Evolutionary conservation across 2,888 invertebrate genomes (phyloP), one percentile per base, ranked within the genome.

Genomic region (Kryphioiulus occultus): DNA sequence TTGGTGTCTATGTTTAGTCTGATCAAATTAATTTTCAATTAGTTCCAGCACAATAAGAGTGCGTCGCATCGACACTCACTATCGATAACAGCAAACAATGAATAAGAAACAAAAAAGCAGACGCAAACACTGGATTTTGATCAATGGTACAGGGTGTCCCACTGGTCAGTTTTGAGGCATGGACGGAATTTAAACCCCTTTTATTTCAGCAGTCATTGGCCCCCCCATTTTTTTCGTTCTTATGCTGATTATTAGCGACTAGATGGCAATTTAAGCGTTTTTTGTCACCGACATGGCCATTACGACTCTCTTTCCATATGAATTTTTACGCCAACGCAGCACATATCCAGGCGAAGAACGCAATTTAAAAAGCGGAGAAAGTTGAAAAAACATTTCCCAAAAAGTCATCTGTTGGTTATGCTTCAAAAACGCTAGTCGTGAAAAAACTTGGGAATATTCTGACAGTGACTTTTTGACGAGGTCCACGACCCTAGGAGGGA

Each of bases 11-110:
- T 53, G 53, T 53, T 53, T 53, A 53, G 53, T 53, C 53, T 68
- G 68, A 68, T 68, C 68, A 68, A 68, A 68, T 68, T 68, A 68
- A 26, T 26, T 68, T 68, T 68, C 68, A 68, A 68, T 68, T 68
- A 68, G 68, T 68, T 68, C 26, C 68, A 10, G 26, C 10, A 68
- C 68, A 68, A 68, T 68, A 26, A 68, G 4, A 68, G 26, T 68
- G 10, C 22, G 22, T 26, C 19, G 68, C 68, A 68, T 68, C 68
- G 68, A 68, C 68, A 68, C 68, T 26, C 22, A 10, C 22, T 68
- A 68, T 68, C 68, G 19, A 68, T 68, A 68, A 68, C 68, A 26
- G 68, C 26, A 68, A 22, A 68, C 68, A 26, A 68, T 68, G 68
- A 68, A 68, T 68, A 68, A 26, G 68, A 68, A 68, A 68, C 68